Percentiles rank a stretch among this genome's conserved stretches.
Evolutionary conservation across 1,140 invertebrate genomes (phyloP).

Genomic region (Drosophila sproati): DNA sequence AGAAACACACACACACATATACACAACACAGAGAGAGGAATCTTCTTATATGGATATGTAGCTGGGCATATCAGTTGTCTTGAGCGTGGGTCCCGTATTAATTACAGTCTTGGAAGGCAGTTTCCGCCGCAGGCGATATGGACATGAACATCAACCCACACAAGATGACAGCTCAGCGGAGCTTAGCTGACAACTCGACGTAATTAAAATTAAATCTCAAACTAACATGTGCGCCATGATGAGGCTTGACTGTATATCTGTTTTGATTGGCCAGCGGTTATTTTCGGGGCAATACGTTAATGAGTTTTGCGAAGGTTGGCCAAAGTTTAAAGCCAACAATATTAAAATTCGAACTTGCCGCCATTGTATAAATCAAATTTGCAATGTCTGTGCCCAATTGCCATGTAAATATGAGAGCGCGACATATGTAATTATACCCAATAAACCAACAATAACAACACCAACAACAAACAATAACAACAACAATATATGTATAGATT

Average conservation of each 20-base stretch:
- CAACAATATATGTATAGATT: constrained; percentile 44
- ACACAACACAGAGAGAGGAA: background rate
- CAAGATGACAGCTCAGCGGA: constrained; percentile 35
- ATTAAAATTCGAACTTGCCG: constrained; percentile 20
- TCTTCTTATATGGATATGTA: constrained; percentile 14
- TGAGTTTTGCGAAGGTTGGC: constrained; percentile 63
- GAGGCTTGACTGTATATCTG: constrained; percentile 16
- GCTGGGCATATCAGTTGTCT: constrained; percentile 34
- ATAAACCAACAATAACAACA: constrained; percentile 47
- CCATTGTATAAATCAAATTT: constrained; percentile 49
- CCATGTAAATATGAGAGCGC: constrained; percentile 62
- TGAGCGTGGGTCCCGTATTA: constrained; percentile 65
- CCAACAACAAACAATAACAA: constrained; percentile 25
- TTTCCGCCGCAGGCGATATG: constrained; percentile 58
- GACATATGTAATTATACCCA: constrained; percentile 65
- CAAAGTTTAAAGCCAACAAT: constrained; percentile 23
- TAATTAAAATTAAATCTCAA: constrained; percentile 84
- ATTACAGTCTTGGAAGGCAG: constrained; percentile 74
- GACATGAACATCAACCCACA: constrained; percentile 40
- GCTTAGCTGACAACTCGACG: constrained; percentile 52
- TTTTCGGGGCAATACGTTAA: constrained; percentile 51
- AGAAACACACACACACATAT: constrained; percentile 3
- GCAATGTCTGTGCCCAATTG: constrained; percentile 54
- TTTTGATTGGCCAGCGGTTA: constrained; percentile 56
- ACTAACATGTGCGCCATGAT: constrained; percentile 49